Conservation (phyloP, 2,797 vertebrate genomes). For the Tachyglossus aculeatus region DNA sequence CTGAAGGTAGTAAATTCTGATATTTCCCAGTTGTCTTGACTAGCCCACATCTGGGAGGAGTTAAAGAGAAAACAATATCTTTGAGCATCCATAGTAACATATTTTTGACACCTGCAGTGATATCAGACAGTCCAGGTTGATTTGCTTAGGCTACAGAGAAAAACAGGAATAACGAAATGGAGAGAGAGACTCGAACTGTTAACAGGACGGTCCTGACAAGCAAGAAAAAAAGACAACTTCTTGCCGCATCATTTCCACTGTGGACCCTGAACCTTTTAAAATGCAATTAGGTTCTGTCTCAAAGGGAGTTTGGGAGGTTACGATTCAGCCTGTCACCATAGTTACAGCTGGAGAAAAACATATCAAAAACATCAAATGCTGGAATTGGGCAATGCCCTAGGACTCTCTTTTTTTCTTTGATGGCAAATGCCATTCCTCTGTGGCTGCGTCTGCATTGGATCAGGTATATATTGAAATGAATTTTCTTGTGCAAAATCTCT, state of each 20-base stretch:
- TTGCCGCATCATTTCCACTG: neutral
- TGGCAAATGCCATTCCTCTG: neutral
- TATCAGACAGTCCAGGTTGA: neutral
- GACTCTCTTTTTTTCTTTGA: neutral
- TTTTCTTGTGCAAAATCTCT: no score
- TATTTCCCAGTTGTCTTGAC: neutral
- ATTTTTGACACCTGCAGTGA: neutral
- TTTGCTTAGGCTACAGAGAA: neutral
- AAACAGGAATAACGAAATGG: neutral
- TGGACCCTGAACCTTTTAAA: neutral
- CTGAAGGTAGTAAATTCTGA: neutral
- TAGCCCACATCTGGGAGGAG: neutral
- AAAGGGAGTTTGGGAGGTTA: neutral
- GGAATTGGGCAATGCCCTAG: no score
- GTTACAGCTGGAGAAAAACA: neutral
- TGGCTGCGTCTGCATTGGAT: no score
- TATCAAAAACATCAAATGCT: neutral
- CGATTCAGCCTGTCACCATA: neutral
- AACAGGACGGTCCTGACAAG: neutral
- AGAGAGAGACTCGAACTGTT: neutral
- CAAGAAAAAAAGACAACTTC: neutral
- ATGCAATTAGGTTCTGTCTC: neutral
- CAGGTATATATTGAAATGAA: no score
- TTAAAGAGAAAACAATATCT: neutral
- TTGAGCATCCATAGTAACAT: neutral